A percentile compares a stretch with the other conserved stretches of the same genome.
Conservation (phyloP, 2,113 vertebrate genomes). For the Notothenia coriiceps region DNA sequence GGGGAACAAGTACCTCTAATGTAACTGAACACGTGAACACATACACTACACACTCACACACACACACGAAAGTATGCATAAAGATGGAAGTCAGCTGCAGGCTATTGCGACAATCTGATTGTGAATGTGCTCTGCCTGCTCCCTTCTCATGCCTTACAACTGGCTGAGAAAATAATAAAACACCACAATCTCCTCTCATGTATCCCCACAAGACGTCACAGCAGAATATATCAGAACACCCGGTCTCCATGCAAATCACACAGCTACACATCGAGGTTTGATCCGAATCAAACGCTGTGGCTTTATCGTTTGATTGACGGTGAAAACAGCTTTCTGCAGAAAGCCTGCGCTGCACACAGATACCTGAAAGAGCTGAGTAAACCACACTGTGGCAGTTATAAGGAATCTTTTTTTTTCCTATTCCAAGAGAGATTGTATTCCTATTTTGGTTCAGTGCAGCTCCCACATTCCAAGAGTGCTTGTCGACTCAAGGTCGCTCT, state of each 20-base stretch:
- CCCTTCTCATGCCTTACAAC: background rate
- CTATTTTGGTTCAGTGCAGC: constrained; percentile 47
- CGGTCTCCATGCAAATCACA: constrained; percentile 36
- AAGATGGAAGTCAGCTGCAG: constrained; percentile 42
- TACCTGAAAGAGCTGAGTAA: constrained; percentile 36
- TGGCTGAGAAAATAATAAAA: constrained; percentile 24
- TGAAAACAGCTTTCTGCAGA: constrained; percentile 4
- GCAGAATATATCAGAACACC: constrained; percentile 39
- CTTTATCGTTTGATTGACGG: constrained; percentile 35
- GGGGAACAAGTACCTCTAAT: background rate
- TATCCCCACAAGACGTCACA: constrained; percentile 8
- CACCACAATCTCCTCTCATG: background rate
- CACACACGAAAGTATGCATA: background rate
- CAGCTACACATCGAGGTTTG: background rate
- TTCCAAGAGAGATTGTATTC: background rate
- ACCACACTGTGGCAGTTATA: constrained; percentile 18
- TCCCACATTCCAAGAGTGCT: constrained; percentile 72
- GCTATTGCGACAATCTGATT: background rate
- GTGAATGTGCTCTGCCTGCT: constrained; percentile 33
- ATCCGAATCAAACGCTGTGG: constrained; percentile 32
- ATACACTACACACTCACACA: constrained; percentile 11
- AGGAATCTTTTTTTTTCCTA: constrained; percentile 22
- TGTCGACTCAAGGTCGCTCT: constrained; percentile 59
- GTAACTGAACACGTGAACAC: constrained; percentile 2
- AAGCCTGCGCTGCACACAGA: constrained; percentile 34